These are phyloP conservation scores for Onychostoma macrolepis DNA, from an alignment of 2,113 vertebrate species.

Conservation along the genomic window DNA sequence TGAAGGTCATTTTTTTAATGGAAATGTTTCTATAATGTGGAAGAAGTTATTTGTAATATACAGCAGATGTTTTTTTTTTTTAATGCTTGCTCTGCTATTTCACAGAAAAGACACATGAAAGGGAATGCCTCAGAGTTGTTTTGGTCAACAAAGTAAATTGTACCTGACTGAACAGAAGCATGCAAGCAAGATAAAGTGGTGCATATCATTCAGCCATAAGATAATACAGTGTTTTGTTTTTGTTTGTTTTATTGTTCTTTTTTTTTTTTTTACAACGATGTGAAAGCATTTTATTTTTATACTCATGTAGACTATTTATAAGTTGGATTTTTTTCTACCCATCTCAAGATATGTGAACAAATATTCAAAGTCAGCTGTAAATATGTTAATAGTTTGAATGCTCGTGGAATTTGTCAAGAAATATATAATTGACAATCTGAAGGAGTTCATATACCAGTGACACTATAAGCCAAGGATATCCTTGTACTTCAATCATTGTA, in stretches of 20 bases:
- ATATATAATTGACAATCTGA: not conserved
- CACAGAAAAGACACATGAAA: not conserved
- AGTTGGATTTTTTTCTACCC: not conserved
- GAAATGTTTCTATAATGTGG: no score
- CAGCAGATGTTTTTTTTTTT: not conserved
- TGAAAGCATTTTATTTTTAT: conserved; percentile 12
- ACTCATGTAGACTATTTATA: conserved; percentile 40
- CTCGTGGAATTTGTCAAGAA: not conserved
- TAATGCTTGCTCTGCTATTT: not conserved
- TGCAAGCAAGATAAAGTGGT: not conserved
- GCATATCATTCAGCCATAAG: not conserved
- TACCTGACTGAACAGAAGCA: not conserved
- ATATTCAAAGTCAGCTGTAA: not conserved
- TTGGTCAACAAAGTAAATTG: not conserved
- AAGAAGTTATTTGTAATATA: not conserved
- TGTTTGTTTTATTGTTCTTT: not conserved
- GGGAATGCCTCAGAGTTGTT: not conserved
- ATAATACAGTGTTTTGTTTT: not conserved
- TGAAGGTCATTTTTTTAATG: not conserved
- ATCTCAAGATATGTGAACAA: not conserved
- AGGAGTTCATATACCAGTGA: not conserved
- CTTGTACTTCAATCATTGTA: not conserved
- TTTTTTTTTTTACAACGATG: not conserved
- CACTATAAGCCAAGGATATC: not conserved
- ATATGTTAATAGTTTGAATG: not conserved